These are phyloP conservation scores for Fragariocoptes setiger DNA, from an alignment of 1,140 invertebrate genomes.

Conservation along the genomic window DNA sequence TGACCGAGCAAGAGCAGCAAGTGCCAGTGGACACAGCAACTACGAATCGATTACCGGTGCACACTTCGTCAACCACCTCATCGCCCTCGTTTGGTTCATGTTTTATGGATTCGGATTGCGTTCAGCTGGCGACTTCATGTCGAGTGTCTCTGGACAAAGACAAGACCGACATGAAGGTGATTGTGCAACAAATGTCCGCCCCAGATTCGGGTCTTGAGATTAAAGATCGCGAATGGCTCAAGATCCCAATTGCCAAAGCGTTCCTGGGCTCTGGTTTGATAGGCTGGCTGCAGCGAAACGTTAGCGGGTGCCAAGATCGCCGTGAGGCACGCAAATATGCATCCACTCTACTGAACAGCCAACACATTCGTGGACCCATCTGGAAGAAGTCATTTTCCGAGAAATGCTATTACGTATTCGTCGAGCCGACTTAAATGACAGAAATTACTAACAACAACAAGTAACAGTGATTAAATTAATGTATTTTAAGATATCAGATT, in stretches of 20 bases:
- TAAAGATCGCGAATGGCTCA: slow-evolving; percentile 87
- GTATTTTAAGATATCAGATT: no score
- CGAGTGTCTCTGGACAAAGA: slow-evolving; percentile 15
- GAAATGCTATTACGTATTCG: slow-evolving; percentile 95
- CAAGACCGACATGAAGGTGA: slow-evolving; percentile 47
- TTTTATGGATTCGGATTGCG: background rate
- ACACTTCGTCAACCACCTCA: slow-evolving; percentile 1
- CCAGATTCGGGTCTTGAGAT: slow-evolving; percentile 87
- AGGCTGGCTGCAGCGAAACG: slow-evolving; percentile 75
- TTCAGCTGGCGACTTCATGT: background rate
- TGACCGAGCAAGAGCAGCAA: background rate
- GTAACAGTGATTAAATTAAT: no score
- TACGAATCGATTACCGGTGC: background rate
- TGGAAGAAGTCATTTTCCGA: slow-evolving; percentile 96
- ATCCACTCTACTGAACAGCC: slow-evolving; percentile 67
- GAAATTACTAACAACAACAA: no score
- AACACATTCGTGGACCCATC: slow-evolving; percentile 89
- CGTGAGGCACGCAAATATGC: slow-evolving; percentile 86
- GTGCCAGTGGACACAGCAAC: no score
- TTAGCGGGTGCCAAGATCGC: slow-evolving; percentile 69
- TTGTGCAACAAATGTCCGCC: slow-evolving; percentile 69
- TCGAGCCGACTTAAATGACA: no score
- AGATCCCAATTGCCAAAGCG: slow-evolving; percentile 92
- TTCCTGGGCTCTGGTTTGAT: slow-evolving; percentile 76
- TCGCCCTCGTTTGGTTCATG: slow-evolving; percentile 1